Evolutionary conservation across 2,888 invertebrate species (phyloP).

Genomic region (Conistra vaccinii): DNA sequence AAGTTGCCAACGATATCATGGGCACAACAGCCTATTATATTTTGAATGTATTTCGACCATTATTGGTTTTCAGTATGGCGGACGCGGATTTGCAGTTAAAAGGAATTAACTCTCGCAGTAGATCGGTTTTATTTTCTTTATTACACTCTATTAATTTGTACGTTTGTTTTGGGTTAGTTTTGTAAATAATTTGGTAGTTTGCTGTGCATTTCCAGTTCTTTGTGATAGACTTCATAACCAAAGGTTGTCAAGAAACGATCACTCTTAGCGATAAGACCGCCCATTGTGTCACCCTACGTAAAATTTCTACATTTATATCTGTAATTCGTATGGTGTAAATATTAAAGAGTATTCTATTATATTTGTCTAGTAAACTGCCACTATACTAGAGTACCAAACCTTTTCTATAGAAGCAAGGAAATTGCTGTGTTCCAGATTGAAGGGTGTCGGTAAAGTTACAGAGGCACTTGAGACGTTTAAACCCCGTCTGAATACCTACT

Average conservation of each 20-base stretch:
- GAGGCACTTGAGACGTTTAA: conserved; percentile 4
- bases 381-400: neutral
- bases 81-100: conserved; percentile 36
- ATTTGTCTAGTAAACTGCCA: neutral
- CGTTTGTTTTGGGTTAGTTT: conserved; percentile 14
- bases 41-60: conserved; percentile 46
- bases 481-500: neutral
- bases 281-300: neutral
- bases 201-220: neutral
- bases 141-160: conserved; percentile 22
- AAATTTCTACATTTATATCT: neutral
- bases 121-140: conserved; percentile 32
- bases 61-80: conserved; percentile 47
- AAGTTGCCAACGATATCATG: conserved; percentile 45
- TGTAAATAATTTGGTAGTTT: no score
- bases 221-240: no score
- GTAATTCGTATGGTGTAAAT: neutral
- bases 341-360: neutral
- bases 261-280: neutral
- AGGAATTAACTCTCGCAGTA: conserved; percentile 39
- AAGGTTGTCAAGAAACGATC: no score
- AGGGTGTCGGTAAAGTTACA: neutral
- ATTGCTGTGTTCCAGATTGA: neutral
- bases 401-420: neutral
- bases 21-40: conserved; percentile 39